These are phyloP conservation scores for Globia sparganii DNA, from an alignment of 2,888 invertebrate genomes.

Conservation along the genomic window DNA sequence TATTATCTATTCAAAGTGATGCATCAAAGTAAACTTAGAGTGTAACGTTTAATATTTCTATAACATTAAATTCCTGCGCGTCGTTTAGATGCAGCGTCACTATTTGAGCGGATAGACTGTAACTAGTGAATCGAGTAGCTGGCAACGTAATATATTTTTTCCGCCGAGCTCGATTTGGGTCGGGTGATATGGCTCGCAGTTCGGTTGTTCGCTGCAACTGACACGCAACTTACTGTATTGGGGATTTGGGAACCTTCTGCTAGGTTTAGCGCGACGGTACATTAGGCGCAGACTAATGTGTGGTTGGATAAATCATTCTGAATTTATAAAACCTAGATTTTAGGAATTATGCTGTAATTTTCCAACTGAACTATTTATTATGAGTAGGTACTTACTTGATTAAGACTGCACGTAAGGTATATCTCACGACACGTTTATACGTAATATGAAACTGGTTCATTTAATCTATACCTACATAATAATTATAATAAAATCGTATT, in stretches of 20 bases:
- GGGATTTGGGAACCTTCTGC: constrained; percentile 52
- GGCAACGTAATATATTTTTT: constrained; percentile 68
- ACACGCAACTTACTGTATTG: constrained; percentile 71
- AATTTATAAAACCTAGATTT: constrained; percentile 9
- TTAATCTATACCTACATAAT: neutral
- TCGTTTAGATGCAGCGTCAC: neutral
- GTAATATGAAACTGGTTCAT: neutral
- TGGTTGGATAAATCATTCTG: constrained; percentile 44
- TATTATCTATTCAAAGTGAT: neutral
- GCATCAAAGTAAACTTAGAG: neutral
- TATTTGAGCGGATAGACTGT: neutral
- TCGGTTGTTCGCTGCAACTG: constrained; percentile 74
- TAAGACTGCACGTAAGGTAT: neutral
- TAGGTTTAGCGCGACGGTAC: constrained; percentile 49
- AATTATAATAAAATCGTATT: neutral
- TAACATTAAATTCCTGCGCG: neutral
- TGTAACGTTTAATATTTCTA: neutral
- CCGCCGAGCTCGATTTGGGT: constrained; percentile 70
- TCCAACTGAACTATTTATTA: neutral
- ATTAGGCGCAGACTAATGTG: constrained; percentile 50
- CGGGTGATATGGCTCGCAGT: constrained; percentile 74
- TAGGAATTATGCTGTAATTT: constrained; percentile 6
- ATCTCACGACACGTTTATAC: neutral
- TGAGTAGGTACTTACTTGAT: neutral
- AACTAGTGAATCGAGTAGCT: constrained; percentile 47